Conservation (phyloP, 2,888 invertebrate genomes). For the Pseudococcus viburni region DNA sequence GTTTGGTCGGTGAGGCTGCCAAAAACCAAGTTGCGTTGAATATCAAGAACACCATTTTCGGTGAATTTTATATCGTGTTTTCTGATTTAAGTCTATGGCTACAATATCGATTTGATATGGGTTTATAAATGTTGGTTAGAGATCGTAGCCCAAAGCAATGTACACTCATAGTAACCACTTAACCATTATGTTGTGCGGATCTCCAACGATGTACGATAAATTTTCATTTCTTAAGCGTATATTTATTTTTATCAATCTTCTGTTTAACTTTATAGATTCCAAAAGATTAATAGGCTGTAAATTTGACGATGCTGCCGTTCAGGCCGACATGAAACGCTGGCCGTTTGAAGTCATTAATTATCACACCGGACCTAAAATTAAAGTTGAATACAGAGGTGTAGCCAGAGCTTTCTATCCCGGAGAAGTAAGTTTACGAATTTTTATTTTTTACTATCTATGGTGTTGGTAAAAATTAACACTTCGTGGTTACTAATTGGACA, state of each 20-base stretch:
- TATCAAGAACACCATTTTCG: constrained; percentile 89
- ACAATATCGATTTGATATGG: constrained; percentile 50
- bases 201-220: constrained; percentile 53
- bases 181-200: constrained; percentile 8
- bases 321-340: constrained; percentile 94
- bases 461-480: no score
- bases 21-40: constrained; percentile 82
- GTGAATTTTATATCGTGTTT: constrained; percentile 71
- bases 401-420: constrained; percentile 90
- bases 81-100: constrained; percentile 14
- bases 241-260: not conserved
- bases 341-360: constrained; percentile 90
- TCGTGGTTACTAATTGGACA: not conserved
- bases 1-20: constrained; percentile 76
- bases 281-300: constrained; percentile 80
- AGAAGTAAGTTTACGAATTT: constrained; percentile 82
- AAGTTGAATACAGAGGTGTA: constrained; percentile 90
- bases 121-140: constrained; percentile 57
- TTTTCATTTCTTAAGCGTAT: not conserved
- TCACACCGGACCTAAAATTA: constrained; percentile 85
- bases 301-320: constrained; percentile 83
- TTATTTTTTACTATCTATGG: not conserved
- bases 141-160: constrained; percentile 55
- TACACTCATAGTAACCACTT: constrained; percentile 59
- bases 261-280: constrained; percentile 81